These are phyloP conservation scores for Leptoteleia sp. DNA, from an alignment of 1,140 invertebrate genomes.

Conservation along the genomic window DNA sequence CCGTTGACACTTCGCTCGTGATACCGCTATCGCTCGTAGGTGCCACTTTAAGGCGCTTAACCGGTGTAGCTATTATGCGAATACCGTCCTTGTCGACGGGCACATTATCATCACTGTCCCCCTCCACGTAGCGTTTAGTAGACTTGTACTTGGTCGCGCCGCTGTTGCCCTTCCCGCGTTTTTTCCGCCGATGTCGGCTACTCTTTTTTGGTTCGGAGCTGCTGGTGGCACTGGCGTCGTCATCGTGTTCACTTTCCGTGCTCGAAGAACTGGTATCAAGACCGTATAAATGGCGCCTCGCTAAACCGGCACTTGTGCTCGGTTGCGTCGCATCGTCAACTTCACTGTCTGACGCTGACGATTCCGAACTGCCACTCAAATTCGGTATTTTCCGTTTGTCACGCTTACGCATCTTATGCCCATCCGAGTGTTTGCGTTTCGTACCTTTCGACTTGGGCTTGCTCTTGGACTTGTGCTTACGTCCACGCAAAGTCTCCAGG, in stretches of 20 bases:
- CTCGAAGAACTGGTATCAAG: slow-evolving; percentile 67
- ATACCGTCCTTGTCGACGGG: background rate
- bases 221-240: slow-evolving; percentile 25
- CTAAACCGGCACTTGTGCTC: slow-evolving; percentile 77
- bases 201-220: slow-evolving; percentile 5
- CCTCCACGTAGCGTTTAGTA: background rate
- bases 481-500: slow-evolving; percentile 1
- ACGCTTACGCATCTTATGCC: slow-evolving; percentile 50
- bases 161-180: slow-evolving; percentile 8
- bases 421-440: slow-evolving; percentile 71
- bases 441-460: slow-evolving; percentile 70
- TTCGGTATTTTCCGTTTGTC: slow-evolving; percentile 45
- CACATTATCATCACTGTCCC: background rate
- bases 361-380: slow-evolving; percentile 58
- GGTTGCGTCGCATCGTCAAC: slow-evolving; percentile 74
- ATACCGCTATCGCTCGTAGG: slow-evolving; percentile 76
- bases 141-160: background rate
- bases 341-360: slow-evolving; percentile 33
- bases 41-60: slow-evolving; percentile 30
- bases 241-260: slow-evolving; percentile 51
- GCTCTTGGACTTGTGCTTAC: slow-evolving; percentile 69
- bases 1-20: slow-evolving; percentile 72
- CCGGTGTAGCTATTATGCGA: slow-evolving; percentile 20
- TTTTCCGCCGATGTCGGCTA: slow-evolving; percentile 45
- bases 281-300: slow-evolving; percentile 70